These are phyloP conservation scores for Dolichomitus sp. DNA, from an alignment of 2,888 invertebrate genomes.

Conservation along the genomic window DNA sequence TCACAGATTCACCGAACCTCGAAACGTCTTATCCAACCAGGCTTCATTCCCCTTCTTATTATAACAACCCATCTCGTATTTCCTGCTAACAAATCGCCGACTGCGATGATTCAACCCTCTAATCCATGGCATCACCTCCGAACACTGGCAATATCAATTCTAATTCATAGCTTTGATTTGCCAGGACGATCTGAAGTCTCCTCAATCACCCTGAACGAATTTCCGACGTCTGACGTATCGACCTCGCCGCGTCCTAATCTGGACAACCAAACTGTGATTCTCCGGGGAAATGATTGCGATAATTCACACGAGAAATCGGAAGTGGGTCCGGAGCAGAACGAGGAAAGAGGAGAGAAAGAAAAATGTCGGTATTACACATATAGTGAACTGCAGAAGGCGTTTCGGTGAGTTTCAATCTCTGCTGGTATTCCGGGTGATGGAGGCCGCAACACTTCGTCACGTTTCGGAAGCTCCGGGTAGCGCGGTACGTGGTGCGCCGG, in stretches of 20 bases:
- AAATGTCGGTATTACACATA: slow-evolving; percentile 27
- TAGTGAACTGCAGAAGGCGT: not conserved
- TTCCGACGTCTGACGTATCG: slow-evolving; percentile 13
- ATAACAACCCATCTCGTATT: slow-evolving; percentile 2
- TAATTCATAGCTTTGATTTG: not conserved
- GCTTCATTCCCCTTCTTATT: slow-evolving; percentile 8
- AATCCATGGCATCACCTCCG: not conserved
- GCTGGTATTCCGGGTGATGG: not conserved
- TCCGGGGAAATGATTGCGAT: slow-evolving; percentile 48
- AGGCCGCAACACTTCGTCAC: slow-evolving; percentile 3
- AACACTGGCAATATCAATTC: slow-evolving; percentile 23
- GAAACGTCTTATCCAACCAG: not conserved
- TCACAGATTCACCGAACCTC: not conserved
- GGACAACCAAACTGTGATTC: slow-evolving; percentile 28
- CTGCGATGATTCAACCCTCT: not conserved
- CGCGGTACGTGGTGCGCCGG: slow-evolving; percentile 7
- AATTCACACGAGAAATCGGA: slow-evolving; percentile 24
- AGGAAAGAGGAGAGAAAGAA: slow-evolving; percentile 6
- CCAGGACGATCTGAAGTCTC: not conserved
- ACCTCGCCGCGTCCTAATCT: slow-evolving; percentile 4
- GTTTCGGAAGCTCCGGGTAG: slow-evolving; percentile 18
- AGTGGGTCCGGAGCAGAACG: not conserved
- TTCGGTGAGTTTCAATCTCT: slow-evolving; percentile 12
- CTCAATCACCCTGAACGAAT: slow-evolving; percentile 29
- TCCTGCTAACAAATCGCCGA: slow-evolving; percentile 27